Evolutionary conservation across 2,797 vertebrate genomes (phyloP), one percentile per base, ranked within the genome.

Genomic region (Gambelia wislizenii): DNA sequence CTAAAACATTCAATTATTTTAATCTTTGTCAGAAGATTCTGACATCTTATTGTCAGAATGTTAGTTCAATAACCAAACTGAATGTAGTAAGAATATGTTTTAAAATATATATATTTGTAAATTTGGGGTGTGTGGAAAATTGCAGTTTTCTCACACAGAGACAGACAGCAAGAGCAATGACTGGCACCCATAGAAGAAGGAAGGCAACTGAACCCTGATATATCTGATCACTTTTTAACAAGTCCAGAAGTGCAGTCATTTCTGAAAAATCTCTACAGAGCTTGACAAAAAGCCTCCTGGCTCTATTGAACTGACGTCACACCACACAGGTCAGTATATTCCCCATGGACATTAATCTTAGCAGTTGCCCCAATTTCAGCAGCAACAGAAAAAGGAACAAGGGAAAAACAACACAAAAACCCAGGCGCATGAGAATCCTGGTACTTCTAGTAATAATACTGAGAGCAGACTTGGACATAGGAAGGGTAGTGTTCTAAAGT

Each of bases 361-460:
- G 89, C 75, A 90, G 87, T 85, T 83, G 79, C 94, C 91, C 92
- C 78, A 83, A 81, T 86, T 92, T 87, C 86, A 74, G 64, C 33
- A 92, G 88, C 81, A 90, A 88, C 36, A 90, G 42, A 85, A 89
- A 49, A 36, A 91, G 27, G 1, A 94, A 91, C 83, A 44, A 42
- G 39, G 52, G 27, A 44, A 22, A 52, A 91, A 89, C 89, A 84
- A 83, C 8, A 3, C 0, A 33, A 4, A 25, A 3, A 0, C 22
- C 4, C 27, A 44, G 8, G 64, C 72, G 27, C 67, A 44, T 27
- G 54, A 75, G 42, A 59, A 64, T 88, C 72, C 91, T 86, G 64
- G 39, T 81, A 88, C 70, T 89, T 91, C 83, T 91, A 89, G 90
- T 85, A 92, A 90, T 93, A 86, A 85, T 64, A 75, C 89, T 69